Base-by-base conservation (phyloP, 2,888 invertebrate genomes). In the Operophtera brumata region DNA sequence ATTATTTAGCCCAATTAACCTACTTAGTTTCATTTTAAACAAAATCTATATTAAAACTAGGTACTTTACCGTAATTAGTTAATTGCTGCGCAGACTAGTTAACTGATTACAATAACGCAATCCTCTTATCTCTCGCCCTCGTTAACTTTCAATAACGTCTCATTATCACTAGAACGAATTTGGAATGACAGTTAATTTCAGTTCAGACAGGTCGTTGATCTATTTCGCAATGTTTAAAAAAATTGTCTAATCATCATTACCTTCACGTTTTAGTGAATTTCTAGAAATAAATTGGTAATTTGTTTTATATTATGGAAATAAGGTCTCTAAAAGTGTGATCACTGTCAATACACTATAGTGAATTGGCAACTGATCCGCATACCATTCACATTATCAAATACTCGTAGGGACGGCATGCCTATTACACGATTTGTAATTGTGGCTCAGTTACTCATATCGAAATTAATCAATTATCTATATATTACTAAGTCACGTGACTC, bases 71-170 rank as follows among this genome's bases (percentile, higher is more conserved):
- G 25, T 8, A 20, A 44, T 34, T 51, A 47, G 13, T 37, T 51
- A 50, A 45, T 50, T 40, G 36, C 13, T 47, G 11, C 41, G 10
- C 25, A 30, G 32, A 49, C 49, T 41, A 10, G 11, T 37, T 36
- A 37, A 48, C 34, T 34, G 2, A 41, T 46, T 53, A 40, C 40
- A 30, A 52, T 57, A 59, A 45, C 57, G 58, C 56, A 60, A 48
- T 62, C 50, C n/a, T 54, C 54, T 66, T 68, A 66, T 64, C 66
- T 36, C 14, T 37, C 57, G 65, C 66, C 67, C 68, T 64, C 60
- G 61, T 64, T 63, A 55, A 14, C 40, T 57, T 56, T 47, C 44
- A 56, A 56, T 54, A 9, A 51, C 48, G n/a, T 45, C 36, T 52
- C 51, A 46, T 52, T 41, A 50, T 47, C 34, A 45, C 10, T 11